Percentiles rank a stretch among this genome's conserved stretches.
Conservation (phyloP, 2,797 vertebrate genomes). For the Pangasius mekongensis region DNA sequence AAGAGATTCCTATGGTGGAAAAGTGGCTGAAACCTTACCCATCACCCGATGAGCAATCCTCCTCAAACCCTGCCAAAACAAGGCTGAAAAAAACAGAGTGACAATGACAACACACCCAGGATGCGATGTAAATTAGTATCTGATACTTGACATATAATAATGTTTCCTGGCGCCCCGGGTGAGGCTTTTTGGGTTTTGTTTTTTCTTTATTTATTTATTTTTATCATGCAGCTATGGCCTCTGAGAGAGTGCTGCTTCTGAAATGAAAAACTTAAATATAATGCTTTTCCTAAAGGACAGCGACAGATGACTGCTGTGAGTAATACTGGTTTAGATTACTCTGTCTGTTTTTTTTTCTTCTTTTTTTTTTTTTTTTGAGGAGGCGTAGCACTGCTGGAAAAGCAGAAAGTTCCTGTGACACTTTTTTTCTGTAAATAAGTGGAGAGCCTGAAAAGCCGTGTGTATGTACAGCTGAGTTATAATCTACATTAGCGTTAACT, state of each 20-base stretch:
- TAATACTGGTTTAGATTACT: not conserved
- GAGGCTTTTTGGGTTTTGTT: not conserved
- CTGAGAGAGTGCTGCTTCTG: not conserved
- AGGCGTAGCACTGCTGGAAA: not conserved
- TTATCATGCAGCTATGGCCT: not conserved
- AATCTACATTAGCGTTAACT: not conserved
- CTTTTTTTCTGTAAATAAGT: no score
- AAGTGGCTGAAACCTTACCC: not conserved
- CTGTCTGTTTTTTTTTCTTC: not conserved
- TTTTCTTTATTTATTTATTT: not conserved
- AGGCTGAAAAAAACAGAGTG: not conserved
- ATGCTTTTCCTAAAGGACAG: not conserved
- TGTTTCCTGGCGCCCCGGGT: not conserved
- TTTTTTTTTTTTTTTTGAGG: not conserved
- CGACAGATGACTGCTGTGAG: not conserved
- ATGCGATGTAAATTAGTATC: not conserved
- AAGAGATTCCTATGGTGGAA: not conserved
- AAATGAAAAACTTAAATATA: not conserved
- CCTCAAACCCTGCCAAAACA: not conserved
- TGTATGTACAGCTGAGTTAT: not conserved
- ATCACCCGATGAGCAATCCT: not conserved
- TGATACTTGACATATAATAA: not conserved
- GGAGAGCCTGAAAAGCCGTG: not conserved
- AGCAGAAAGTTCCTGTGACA: not conserved
- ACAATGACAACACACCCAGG: conserved; percentile 9